Evolutionary conservation across 1,140 invertebrate genomes (phyloP), one percentile per base, ranked within the genome.

Genomic region (Conopomorpha cramerella): DNA sequence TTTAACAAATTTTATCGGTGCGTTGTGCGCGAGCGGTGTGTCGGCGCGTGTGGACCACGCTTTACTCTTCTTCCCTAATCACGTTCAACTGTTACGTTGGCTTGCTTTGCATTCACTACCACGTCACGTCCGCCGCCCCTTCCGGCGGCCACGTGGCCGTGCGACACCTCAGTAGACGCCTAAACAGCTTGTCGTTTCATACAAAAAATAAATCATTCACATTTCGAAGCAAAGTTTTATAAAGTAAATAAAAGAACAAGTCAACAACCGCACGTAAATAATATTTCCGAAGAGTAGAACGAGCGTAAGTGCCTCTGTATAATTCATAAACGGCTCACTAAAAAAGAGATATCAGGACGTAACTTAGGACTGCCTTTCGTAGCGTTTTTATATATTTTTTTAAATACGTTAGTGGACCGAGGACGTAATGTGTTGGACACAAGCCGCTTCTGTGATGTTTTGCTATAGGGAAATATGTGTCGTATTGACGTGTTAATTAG

Each of bases 331-430:
- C 48, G 54, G 50, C 47, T 49, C 56, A 41, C 13, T 29, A 3
- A 11, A 7, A 4, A 13, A 26, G 46, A 13, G 3, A 29, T 54
- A 57, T 59, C 62, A 58, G 49, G 48, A 39, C 49, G 44, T 60
- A 57, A 55, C 44, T 43, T 56, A 49, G 39, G 45, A 57, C 55
- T 56, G 63, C 66, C 57, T 71, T 59, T 55, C 36, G 56, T 63
- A 67, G 62, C 56, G 59, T 70, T 74, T 74, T 73, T 68, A 64
- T 72, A 71, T 71, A 55, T 70, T 62, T 67, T 70, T 68, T 62
- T 59, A 55, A 34, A 45, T 38, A 33, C 52, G 49, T 51, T 51
- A 41, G 41, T 38, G 53, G 31, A 30, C 43, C 38, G 46, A 49
- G 50, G 45, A 46, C 55, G 55, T 45, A 45, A 41, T 43, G 43